phyloP scores from a whole-genome alignment of 2,888 invertebrate species.

The Ecliptopera silaceata region DNA sequence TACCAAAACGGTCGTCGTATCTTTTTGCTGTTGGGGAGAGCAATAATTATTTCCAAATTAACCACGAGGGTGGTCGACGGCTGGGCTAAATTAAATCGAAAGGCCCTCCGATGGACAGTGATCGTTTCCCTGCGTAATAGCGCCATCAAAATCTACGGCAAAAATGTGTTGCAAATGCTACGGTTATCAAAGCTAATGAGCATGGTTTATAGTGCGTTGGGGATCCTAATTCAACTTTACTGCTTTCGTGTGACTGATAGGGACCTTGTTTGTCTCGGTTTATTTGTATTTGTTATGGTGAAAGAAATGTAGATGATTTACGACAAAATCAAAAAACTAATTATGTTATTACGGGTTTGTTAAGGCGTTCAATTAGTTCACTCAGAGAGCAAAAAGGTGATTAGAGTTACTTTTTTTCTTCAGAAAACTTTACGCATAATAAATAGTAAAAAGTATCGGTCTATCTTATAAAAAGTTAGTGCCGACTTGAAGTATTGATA shows the following conservation, averaged over 20 bases:
- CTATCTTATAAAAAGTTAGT: too few species aligned
- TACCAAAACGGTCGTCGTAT: slow-evolving; percentile 28
- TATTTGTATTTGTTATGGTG: not conserved
- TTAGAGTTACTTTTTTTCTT: too few species aligned
- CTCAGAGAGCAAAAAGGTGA: too few species aligned
- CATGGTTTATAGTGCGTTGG: slow-evolving; percentile 22
- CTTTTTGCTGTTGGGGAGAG: slow-evolving; percentile 53
- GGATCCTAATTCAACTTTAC: slow-evolving; percentile 8
- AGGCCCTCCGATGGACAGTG: slow-evolving; percentile 64
- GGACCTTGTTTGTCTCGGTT: too few species aligned
- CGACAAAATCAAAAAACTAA: not conserved
- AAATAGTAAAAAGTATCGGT: too few species aligned
- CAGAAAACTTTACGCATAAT: too few species aligned
- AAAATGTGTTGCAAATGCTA: slow-evolving; percentile 72
- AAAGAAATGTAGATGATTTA: slow-evolving; percentile 5
- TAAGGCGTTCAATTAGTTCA: not conserved
- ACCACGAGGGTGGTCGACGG: slow-evolving; percentile 65
- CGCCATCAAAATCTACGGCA: slow-evolving; percentile 70
- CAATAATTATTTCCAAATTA: slow-evolving; percentile 79
- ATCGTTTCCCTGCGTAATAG: slow-evolving; percentile 69
- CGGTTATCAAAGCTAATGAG: slow-evolving; percentile 43
- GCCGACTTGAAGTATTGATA: too few species aligned
- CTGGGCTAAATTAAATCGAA: slow-evolving; percentile 77
- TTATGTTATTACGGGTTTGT: not conserved
- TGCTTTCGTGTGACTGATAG: slow-evolving; percentile 4